Evolutionary conservation across 37 sponge, comb jelly and placozoan genomes (phyloP).

Genomic region (Aphrocallistes beatrix): DNA sequence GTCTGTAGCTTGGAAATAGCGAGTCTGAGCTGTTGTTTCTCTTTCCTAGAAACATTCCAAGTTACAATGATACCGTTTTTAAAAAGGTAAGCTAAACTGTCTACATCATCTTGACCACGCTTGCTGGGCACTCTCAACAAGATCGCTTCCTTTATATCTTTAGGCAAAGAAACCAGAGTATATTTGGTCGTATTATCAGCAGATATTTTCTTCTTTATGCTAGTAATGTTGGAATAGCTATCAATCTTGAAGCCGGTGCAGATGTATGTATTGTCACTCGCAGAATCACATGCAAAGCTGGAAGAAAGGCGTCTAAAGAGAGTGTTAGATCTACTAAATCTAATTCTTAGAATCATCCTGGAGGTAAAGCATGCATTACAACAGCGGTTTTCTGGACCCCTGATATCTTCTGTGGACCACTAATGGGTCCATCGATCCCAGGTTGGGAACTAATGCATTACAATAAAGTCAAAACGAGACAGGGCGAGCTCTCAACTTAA

Average conservation of each 20-base stretch:
- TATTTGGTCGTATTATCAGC: not conserved
- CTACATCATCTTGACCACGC: not conserved
- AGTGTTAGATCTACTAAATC: not conserved
- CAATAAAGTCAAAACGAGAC: too few relatives aligned
- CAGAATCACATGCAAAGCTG: not conserved
- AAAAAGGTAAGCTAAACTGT: not conserved
- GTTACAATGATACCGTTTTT: not conserved
- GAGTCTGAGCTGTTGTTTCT: not conserved
- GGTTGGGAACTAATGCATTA: too few relatives aligned
- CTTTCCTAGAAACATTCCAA: conserved; percentile 15
- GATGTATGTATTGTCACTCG: not conserved
- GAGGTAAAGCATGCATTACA: not conserved
- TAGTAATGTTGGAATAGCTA: not conserved
- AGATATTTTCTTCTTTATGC: not conserved
- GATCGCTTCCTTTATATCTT: not conserved
- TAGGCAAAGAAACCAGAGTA: not conserved
- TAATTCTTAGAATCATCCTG: not conserved
- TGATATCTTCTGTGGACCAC: too few relatives aligned
- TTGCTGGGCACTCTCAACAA: not conserved
- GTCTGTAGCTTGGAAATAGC: not conserved
- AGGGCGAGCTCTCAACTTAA: too few relatives aligned
- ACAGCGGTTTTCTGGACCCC: too few relatives aligned
- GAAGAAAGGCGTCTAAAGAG: not conserved
- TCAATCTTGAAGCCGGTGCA: not conserved
- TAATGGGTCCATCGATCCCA: too few relatives aligned